Evolutionary conservation across 2,113 vertebrate species (phyloP), one percentile per base, ranked within the genome.

Genomic region (Cheilinus undulatus): DNA sequence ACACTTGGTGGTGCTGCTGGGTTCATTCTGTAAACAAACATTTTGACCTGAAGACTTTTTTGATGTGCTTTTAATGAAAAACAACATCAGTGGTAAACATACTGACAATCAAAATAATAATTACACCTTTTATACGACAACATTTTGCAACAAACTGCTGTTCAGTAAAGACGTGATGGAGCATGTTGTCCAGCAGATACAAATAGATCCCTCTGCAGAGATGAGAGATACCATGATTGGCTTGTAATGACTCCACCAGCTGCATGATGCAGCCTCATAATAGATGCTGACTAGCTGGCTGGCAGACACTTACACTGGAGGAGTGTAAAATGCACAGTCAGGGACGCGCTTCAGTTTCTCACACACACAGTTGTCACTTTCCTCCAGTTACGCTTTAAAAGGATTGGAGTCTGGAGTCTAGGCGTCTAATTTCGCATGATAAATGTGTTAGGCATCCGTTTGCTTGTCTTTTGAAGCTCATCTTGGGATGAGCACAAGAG

Each of bases 361-460:
- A 70, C 51, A 64, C 40, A 67, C 73, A 53, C 52, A 78, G 69
- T 67, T 82, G 76, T 59, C 53, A 73, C 52, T 73, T 28, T 52
- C 67, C 52, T 86, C 72, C 62, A 78, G 80, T 84, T 72, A 77
- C 15, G 22, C 73, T 82, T 71, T 83, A 78, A 85, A 85, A 58
- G 64, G 75, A 89, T 78, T 79, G 61, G 32, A 75, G 60, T 57
- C 36, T 32, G 52, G 17, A 84, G 53, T 70, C 43, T 76, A 63
- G 52, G 57, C 51, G 2, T 76, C 60, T 71, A 68, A 89, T 89
- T 88, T 84, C 70, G 53, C 57, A 82, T 67, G 23, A 43, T 26
- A 26, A 88, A 71, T 22, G 38, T 3, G 9, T 54, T 2, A 60
- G 38, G 52, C 45, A 69, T 73, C 74, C 15, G 7, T 61, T 85